Evolutionary conservation across 2,888 invertebrate genomes (phyloP).

Genomic region (Syrista parreyssii): DNA sequence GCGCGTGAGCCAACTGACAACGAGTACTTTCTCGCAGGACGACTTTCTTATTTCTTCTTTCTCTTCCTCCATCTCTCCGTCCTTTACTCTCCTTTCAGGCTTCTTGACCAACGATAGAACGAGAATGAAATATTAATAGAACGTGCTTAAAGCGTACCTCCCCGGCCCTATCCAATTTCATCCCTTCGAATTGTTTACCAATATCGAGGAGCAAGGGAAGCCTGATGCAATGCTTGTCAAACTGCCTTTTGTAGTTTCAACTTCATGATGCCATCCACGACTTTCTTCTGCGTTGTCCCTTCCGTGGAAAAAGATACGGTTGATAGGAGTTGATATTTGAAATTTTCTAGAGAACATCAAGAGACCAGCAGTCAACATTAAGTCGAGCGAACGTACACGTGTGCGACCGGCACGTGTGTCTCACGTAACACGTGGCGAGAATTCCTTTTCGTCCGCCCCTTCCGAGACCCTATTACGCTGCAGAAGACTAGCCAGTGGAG

Average conservation of each 20-base stretch:
- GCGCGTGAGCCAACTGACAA: constrained; percentile 52
- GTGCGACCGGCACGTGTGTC: not conserved
- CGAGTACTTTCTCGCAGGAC: constrained; percentile 25
- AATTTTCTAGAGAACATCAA: not conserved
- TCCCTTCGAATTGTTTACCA: not conserved
- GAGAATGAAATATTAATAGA: not conserved
- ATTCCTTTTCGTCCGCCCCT: not conserved
- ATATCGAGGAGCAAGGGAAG: not conserved
- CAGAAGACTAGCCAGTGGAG: not conserved
- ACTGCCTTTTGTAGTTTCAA: not conserved
- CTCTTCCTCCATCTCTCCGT: constrained; percentile 4
- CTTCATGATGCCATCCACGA: not conserved
- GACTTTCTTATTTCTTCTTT: constrained; percentile 1
- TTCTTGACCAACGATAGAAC: not conserved
- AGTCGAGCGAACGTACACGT: not conserved
- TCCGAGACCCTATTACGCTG: not conserved
- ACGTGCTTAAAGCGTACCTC: not conserved
- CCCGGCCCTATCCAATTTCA: not conserved
- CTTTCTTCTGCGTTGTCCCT: not conserved
- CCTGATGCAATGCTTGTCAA: not conserved
- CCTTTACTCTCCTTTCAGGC: not conserved
- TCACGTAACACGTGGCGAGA: not conserved
- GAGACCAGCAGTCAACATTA: not conserved
- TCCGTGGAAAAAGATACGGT: not conserved
- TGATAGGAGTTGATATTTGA: not conserved